A percentile compares a stretch with the other conserved stretches of the same genome.
Evolutionary conservation across 2,797 vertebrate genomes (phyloP).

Genomic region (Danio jaintianensis): DNA sequence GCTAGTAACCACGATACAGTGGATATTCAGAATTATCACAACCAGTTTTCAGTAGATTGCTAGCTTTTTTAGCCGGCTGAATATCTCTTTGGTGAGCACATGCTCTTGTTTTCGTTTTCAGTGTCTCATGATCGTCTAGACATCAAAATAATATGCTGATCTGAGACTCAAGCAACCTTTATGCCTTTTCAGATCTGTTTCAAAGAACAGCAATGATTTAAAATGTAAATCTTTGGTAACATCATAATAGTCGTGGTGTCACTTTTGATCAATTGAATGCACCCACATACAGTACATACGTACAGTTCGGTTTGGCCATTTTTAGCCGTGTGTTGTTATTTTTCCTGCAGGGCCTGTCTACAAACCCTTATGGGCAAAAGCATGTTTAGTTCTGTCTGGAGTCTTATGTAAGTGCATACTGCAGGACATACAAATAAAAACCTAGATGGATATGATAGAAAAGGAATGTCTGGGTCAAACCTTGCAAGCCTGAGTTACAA

Average conservation of each 20-base stretch:
- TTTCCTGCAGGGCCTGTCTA: slow-evolving; percentile 11
- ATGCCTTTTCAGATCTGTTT: too few species aligned
- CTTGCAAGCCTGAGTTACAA: slow-evolving; percentile 35
- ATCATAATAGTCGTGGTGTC: too few species aligned
- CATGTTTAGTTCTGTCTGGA: slow-evolving; percentile 23
- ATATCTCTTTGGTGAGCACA: too few species aligned
- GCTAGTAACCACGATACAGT: too few species aligned
- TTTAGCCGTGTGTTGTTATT: neutral
- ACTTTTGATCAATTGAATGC: neutral
- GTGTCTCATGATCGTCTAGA: too few species aligned
- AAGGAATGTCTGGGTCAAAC: slow-evolving; percentile 56
- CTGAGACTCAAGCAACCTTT: too few species aligned
- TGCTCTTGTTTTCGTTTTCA: too few species aligned
- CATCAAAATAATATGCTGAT: too few species aligned
- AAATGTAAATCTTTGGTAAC: neutral
- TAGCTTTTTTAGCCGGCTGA: too few species aligned
- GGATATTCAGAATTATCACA: too few species aligned
- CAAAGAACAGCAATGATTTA: too few species aligned
- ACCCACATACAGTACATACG: neutral
- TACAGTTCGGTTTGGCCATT: neutral
- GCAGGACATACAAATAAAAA: slow-evolving; percentile 37
- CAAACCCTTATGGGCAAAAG: slow-evolving; percentile 19
- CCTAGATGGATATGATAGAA: slow-evolving; percentile 43
- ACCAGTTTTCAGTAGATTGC: too few species aligned
- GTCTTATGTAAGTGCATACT: slow-evolving; percentile 47